Evolutionary conservation across 1,140 invertebrate genomes (phyloP).

Genomic region (Diuraphis noxia): DNA sequence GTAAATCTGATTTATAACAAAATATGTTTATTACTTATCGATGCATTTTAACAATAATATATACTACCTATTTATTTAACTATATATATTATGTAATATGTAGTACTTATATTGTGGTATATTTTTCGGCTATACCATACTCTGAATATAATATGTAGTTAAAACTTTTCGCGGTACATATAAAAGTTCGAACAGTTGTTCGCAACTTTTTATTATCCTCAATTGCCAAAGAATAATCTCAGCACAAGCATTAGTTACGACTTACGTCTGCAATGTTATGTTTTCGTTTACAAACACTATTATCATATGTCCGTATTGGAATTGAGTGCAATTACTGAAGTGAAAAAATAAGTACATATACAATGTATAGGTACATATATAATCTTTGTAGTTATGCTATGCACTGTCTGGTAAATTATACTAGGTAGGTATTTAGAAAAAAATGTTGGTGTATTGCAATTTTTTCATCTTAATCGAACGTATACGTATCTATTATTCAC

Average conservation of each 20-base stretch:
- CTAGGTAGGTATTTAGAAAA: not conserved
- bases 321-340: not conserved
- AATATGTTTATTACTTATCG: too few species aligned
- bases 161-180: not conserved
- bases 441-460: not conserved
- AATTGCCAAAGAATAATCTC: not conserved
- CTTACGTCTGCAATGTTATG: not conserved
- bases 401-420: too few species aligned
- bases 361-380: not conserved
- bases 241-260: not conserved
- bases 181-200: not conserved
- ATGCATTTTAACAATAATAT: too few species aligned
- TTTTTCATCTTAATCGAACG: not conserved
- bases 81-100: too few species aligned
- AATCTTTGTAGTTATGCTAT: too few species aligned
- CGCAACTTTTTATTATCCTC: too few species aligned
- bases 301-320: not conserved
- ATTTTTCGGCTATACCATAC: too few species aligned
- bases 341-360: not conserved
- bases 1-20: too few species aligned
- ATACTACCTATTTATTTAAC: too few species aligned
- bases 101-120: too few species aligned
- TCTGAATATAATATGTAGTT: not conserved
- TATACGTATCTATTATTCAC: too few species aligned
- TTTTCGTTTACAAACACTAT: not conserved